Evolutionary conservation across 2,113 vertebrate species (phyloP).

Genomic region (Forbesichthys papilliferus): DNA sequence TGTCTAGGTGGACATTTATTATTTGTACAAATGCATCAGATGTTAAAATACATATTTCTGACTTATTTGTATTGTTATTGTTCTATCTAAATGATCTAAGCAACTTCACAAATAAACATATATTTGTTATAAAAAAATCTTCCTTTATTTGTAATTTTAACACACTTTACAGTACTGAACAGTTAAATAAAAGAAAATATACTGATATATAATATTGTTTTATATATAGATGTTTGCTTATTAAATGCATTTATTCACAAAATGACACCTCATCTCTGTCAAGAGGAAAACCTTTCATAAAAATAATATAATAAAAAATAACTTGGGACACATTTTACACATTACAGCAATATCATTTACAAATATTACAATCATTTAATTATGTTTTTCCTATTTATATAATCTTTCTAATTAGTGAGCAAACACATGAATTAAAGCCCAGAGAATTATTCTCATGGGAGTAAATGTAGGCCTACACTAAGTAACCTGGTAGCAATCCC

Average conservation of each 20-base stretch:
- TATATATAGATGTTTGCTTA: constrained; percentile 83
- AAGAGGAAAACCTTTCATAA: constrained; percentile 81
- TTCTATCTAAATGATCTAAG: too few relatives aligned
- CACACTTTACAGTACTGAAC: constrained; percentile 86
- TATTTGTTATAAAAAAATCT: constrained; percentile 78
- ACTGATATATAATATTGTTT: constrained; percentile 79
- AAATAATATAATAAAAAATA: constrained; percentile 88
- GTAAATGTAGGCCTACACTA: constrained; percentile 59
- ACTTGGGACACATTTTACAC: constrained; percentile 83
- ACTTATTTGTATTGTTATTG: too few relatives aligned
- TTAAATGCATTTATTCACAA: constrained; percentile 85
- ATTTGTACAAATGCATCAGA: too few relatives aligned
- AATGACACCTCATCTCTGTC: constrained; percentile 82
- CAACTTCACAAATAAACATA: background rate
- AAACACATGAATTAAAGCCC: constrained; percentile 79
- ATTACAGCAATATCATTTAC: constrained; percentile 82
- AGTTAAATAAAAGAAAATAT: constrained; percentile 85
- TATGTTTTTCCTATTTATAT: constrained; percentile 67
- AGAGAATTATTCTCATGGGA: constrained; percentile 72
- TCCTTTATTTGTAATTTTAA: constrained; percentile 84
- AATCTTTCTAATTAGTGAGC: constrained; percentile 73
- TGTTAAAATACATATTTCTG: too few relatives aligned
- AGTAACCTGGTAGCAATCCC: constrained; percentile 57
- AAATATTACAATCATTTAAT: constrained; percentile 86
- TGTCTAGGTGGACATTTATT: too few relatives aligned